Evolutionary conservation across 1,140 invertebrate genomes (phyloP), one percentile per base, ranked within the genome.

Genomic region (Rhopalosiphum padi): DNA sequence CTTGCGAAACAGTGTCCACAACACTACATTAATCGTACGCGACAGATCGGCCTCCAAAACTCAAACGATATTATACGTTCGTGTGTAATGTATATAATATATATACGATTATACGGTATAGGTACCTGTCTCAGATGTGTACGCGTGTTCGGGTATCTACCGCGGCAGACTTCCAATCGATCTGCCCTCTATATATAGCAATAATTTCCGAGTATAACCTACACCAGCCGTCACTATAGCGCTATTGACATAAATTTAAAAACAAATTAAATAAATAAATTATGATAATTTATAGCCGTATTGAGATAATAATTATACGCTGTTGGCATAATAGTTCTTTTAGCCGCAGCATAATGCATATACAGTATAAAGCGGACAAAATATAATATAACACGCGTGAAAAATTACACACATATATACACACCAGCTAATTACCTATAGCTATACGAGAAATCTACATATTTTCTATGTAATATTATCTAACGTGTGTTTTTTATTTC

Each of bases 251-350:
- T 4, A n/a, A n/a, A 77, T 77, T n/a, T 18, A 51, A 51, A 21
- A 41, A 77, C n/a, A 77, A 77, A n/a, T 30, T 4, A n/a, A 68
- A 68, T 68, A 68, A 68, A 68, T 77, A 77, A 77, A 77, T 77
- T 35, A n/a, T 77, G 15, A 77, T 77, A 77, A 77, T 77, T 77
- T 77, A 77, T 77, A n/a, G n/a, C 30, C 60, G 60, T n/a, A 18
- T n/a, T 77, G 60, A 77, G 60, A 77, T 77, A 77, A 77, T 77
- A 77, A 77, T 77, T 77, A 77, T 77, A 77, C 60, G 60, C n/a
- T 77, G 60, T 77, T n/a, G 18, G 60, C 60, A 77, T 77, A n/a
- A n/a, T 77, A 77, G n/a, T n/a, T n/a, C 18, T 77, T 77, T 77
- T 77, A 77, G 30, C n/a, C 30, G n/a, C 18, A 77, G 60, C n/a